Base-by-base conservation (phyloP, 2,888 invertebrate species). In the Cerceris ruficornis region DNA sequence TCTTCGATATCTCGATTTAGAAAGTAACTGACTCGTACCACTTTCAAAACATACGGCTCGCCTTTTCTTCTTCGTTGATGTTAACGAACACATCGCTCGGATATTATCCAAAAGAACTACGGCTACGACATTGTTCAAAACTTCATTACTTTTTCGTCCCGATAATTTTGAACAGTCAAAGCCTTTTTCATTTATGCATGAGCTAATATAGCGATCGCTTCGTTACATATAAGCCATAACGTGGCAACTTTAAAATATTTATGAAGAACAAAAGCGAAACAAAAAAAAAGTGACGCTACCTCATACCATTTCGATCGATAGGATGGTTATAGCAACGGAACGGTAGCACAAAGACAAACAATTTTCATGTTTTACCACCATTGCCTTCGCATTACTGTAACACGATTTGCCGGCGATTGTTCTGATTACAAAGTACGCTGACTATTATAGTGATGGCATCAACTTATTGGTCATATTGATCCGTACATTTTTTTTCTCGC, bases 381-480 rank as follows among this genome's bases (percentile, higher is more conserved):
- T 11, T 46, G 46, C 11, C 6, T 8, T 11, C 9, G 46, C 28
- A 28, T 46, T 46, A 46, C 46, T 46, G 11, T 52, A 52, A 52
- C 14, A 14, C 14, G 52, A 7, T 14, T 52, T 52, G 7, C n/a
- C 8, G 14, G 14, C 14, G 52, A 52, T 52, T 52, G 7, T 8
- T 2, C 1, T n/a, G n/a, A 52, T 14, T 52, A 52, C 14, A n/a
- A 0, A 52, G 52, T n/a, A 11, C 46, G 1, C n/a, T 13, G 7
- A n/a, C 4, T 7, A 52, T n/a, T 52, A 52, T n/a, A n/a, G 14
- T 7, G 14, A n/a, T 52, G 14, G 7, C 52, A 52, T 52, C 7
- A 13, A 52, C 9, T 52, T 52, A 52, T n/a, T 52, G 52, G 14
- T n/a, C n/a, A n/a, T 52, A 52, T 52, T 52, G 52, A 52, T 52